Evolutionary conservation across 37 sponge, comb jelly and placozoan species (phyloP), one percentile per base, ranked within the genome.

Genomic region (Halisarca cf. caerulea): DNA sequence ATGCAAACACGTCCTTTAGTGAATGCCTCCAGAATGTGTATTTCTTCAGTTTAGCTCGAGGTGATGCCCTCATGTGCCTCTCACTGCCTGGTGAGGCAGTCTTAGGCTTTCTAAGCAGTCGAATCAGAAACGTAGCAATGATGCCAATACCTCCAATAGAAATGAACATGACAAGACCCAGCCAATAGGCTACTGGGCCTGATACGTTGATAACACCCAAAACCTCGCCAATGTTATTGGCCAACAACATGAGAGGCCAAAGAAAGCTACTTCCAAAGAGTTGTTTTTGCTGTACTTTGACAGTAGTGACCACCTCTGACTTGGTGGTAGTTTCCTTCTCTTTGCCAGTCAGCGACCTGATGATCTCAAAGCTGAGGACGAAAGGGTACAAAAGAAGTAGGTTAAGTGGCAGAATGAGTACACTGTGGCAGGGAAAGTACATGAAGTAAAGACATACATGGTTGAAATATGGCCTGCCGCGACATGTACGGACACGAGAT

Each of bases 201-300:
- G 69, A 34, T n/a, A 68, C 33, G 35, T 34, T 28, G 69, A 68
- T 32, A 34, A 68, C 28, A 27, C 69, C 35, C 27, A 68, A 34
- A 3, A 68, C 17, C 17, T 68, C 69, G 14, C 69, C 69, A 28
- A 68, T 68, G 69, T 68, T 68, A 34, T 68, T 68, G 3, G 69
- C 69, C 33, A 68, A 34, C 30, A 68, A 34, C 69, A 68, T 68
- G 4, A 68, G 35, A 4, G 69, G 69, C 69, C 69, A 68, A 1
- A 68, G 33, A 34, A 68, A 68, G 69, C 69, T 68, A 34, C 69
- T 34, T 4, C 69, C 69, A 4, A 32, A 5, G 69, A 68, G 33
- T 1, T 68, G 32, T 34, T 68, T 68, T 34, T 68, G 32, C 69
- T 4, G 2, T 17, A 34, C 1, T 30, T 8, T 30, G 32, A 34